Evolutionary conservation across 2,888 invertebrate species (phyloP).

Genomic region (Pecten maximus): DNA sequence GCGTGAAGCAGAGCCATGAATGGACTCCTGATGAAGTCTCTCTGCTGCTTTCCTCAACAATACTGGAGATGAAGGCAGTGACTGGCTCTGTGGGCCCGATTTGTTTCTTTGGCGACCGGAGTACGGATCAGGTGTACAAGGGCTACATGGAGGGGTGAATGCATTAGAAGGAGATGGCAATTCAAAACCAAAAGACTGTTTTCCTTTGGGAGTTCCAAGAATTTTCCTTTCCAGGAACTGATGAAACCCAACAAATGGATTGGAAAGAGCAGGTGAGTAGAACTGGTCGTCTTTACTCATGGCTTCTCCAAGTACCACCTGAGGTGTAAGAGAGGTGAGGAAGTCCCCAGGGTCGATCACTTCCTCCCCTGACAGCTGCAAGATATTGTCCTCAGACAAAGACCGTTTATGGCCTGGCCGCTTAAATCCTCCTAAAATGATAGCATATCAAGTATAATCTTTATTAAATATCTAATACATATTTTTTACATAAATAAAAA

Average conservation of each 20-base stretch:
- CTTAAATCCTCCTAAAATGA: not conserved
- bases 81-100: slow-evolving; percentile 73
- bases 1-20: slow-evolving; percentile 70
- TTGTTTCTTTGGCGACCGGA: slow-evolving; percentile 40
- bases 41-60: slow-evolving; percentile 76
- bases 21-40: slow-evolving; percentile 74
- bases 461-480: too few relatives aligned
- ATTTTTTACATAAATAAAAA: too few relatives aligned
- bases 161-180: slow-evolving; percentile 87
- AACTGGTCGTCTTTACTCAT: slow-evolving; percentile 87
- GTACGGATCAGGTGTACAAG: slow-evolving; percentile 56
- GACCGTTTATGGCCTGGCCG: slow-evolving; percentile 70
- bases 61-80: slow-evolving; percentile 79
- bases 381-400: slow-evolving; percentile 77
- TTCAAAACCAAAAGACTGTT: slow-evolving; percentile 84
- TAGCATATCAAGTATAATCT: not conserved
- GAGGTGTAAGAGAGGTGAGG: slow-evolving; percentile 83
- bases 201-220: slow-evolving; percentile 68
- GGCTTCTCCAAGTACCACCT: slow-evolving; percentile 88
- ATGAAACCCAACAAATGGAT: slow-evolving; percentile 77
- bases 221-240: slow-evolving; percentile 77
- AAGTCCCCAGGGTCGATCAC: slow-evolving; percentile 52
- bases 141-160: slow-evolving; percentile 77
- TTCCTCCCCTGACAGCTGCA: slow-evolving; percentile 69
- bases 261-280: slow-evolving; percentile 79